phyloP scores from a whole-genome alignment of 2,888 invertebrate genomes.

The Norana najaformis region DNA sequence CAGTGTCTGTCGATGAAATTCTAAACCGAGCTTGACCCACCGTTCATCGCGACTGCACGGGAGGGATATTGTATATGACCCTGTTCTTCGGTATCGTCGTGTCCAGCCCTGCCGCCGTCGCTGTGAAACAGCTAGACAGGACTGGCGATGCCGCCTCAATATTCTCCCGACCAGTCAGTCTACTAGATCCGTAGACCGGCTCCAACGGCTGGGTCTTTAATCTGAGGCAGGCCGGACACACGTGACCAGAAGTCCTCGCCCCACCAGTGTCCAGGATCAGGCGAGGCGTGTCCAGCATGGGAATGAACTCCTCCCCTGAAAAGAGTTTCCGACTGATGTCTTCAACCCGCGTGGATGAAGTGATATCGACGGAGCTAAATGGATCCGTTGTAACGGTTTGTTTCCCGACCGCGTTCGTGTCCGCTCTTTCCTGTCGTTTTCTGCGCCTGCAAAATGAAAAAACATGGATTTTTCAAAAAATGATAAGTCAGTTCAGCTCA shows the following conservation, averaged over 20 bases:
- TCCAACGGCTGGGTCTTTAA: background rate
- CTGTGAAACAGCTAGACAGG: background rate
- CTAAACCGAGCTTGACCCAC: too few species aligned
- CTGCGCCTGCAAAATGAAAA: background rate
- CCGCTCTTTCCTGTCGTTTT: background rate
- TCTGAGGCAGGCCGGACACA: conserved; percentile 25
- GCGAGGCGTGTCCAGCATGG: background rate
- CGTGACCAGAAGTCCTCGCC: background rate
- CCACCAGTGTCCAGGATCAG: background rate
- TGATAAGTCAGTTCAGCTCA: too few species aligned
- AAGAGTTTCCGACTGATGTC: background rate
- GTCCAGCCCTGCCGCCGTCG: background rate
- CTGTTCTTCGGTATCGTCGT: background rate
- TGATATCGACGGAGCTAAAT: background rate
- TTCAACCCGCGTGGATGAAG: background rate
- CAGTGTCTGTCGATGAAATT: background rate
- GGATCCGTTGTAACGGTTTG: background rate
- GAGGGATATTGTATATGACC: background rate
- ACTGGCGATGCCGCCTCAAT: background rate
- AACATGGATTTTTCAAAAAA: background rate
- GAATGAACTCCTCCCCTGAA: background rate
- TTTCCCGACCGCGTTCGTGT: background rate
- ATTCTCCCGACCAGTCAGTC: background rate
- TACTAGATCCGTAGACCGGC: background rate
- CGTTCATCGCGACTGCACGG: background rate